These are phyloP conservation scores for Drosophila sp. DNA, from an alignment of 1,140 invertebrate species.

Conservation along the genomic window DNA sequence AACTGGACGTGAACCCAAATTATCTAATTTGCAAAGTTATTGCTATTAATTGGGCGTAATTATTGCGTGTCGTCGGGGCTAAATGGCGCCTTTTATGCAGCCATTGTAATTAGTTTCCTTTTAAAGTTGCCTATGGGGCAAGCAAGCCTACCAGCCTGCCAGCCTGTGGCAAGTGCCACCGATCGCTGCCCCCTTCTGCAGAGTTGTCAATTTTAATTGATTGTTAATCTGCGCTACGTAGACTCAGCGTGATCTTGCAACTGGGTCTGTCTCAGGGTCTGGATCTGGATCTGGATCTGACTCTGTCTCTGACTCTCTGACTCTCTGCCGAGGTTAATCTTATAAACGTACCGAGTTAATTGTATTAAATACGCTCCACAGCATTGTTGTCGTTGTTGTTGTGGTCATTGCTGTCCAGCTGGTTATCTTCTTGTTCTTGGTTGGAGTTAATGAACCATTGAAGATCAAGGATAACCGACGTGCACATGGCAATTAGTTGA, in stretches of 20 bases:
- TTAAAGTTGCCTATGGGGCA: constrained; percentile 20
- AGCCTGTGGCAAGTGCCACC: background rate
- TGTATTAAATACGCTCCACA: constrained; percentile 79
- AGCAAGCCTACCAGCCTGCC: constrained; percentile 7
- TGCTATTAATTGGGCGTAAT: constrained; percentile 82
- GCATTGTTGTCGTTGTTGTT: constrained; percentile 52
- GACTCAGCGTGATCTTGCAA: constrained; percentile 63
- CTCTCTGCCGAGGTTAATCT: constrained; percentile 68
- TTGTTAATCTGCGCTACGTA: constrained; percentile 74
- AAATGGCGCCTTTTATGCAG: constrained; percentile 80
- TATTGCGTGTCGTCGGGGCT: constrained; percentile 76
- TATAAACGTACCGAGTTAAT: constrained; percentile 78
- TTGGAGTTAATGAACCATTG: constrained; percentile 80
- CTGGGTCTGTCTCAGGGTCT: constrained; percentile 19
- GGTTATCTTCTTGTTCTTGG: constrained; percentile 20
- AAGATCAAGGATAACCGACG: constrained; percentile 80
- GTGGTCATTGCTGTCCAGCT: constrained; percentile 18
- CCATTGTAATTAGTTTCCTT: constrained; percentile 78
- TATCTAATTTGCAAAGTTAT: constrained; percentile 83
- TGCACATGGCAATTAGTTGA: constrained; percentile 76
- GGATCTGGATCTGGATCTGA: background rate
- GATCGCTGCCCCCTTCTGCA: constrained; percentile 24
- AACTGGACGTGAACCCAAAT: constrained; percentile 61
- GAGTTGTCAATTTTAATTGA: constrained; percentile 83
- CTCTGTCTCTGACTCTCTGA: constrained; percentile 1